These are phyloP conservation scores for Colinus virginianus DNA, from an alignment of 2,113 vertebrate genomes.

Conservation along the genomic window DNA sequence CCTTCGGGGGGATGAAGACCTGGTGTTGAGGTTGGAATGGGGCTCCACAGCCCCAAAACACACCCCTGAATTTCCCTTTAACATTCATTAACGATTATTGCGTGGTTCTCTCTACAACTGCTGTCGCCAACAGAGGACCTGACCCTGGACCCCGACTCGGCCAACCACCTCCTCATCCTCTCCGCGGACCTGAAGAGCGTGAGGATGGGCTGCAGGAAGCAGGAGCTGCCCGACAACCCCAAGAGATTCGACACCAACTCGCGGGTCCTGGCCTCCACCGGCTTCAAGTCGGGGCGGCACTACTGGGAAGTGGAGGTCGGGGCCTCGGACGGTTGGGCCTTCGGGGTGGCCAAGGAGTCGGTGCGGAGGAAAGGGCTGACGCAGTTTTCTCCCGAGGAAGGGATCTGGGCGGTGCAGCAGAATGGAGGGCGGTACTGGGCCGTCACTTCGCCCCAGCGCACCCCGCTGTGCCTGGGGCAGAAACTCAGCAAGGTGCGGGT, in stretches of 20 bases:
- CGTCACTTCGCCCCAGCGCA: slow-evolving; percentile 76
- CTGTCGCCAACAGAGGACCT: slow-evolving; percentile 83
- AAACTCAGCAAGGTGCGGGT: slow-evolving; percentile 69
- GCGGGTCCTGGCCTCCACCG: slow-evolving; percentile 66
- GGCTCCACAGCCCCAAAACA: accelerated
- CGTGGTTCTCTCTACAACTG: neutral
- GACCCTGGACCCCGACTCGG: slow-evolving; percentile 77
- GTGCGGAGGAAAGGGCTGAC: slow-evolving; percentile 81
- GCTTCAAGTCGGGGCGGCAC: slow-evolving; percentile 75
- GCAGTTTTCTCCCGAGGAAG: slow-evolving; percentile 78
- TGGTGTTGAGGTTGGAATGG: neutral
- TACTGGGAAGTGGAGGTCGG: slow-evolving; percentile 86
- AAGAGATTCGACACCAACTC: slow-evolving; percentile 80
- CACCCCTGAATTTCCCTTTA: neutral
- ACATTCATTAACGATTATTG: neutral
- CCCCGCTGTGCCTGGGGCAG: slow-evolving; percentile 15
- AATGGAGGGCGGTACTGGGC: slow-evolving; percentile 77
- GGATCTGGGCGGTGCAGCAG: slow-evolving; percentile 79
- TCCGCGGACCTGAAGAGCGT: slow-evolving; percentile 84
- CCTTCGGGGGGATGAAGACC: neutral
- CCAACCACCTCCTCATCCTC: slow-evolving; percentile 83
- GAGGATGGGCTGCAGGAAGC: slow-evolving; percentile 81
- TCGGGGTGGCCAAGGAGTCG: slow-evolving; percentile 86
- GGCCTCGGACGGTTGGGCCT: slow-evolving; percentile 85
- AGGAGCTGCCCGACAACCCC: slow-evolving; percentile 71